Conservation (phyloP, 1,140 invertebrate genomes). For the Papilio dardanus region DNA sequence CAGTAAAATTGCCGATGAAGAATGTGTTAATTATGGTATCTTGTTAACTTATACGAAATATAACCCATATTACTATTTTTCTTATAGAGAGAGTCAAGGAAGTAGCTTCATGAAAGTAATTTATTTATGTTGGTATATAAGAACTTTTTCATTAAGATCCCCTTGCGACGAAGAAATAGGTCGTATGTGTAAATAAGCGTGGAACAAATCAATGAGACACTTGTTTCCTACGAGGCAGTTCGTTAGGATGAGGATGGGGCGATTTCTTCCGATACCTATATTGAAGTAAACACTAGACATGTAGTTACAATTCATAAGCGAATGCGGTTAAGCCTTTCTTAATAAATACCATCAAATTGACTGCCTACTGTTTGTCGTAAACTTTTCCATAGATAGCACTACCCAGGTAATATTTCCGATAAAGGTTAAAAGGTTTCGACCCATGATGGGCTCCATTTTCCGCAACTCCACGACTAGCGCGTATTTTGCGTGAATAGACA, state of each 20-base stretch:
- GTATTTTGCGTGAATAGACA: no score
- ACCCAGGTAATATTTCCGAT: no score
- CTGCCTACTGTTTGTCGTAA: no score
- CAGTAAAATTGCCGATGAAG: no score
- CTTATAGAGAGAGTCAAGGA: background rate
- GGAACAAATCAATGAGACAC: conserved; percentile 31
- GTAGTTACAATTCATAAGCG: conserved; percentile 8
- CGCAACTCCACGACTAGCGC: no score
- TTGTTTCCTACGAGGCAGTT: conserved; percentile 41
- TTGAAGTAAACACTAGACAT: background rate
- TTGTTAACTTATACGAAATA: no score
- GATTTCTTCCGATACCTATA: conserved; percentile 23
- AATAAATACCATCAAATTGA: no score
- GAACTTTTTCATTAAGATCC: conserved; percentile 10
- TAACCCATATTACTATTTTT: no score
- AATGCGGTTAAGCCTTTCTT: background rate
- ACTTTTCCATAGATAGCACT: no score
- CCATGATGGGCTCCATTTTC: no score
- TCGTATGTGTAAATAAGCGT: conserved; percentile 8
- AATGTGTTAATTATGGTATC: no score
- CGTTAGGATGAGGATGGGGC: conserved; percentile 42
- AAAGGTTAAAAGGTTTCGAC: no score
- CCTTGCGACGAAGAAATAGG: conserved; percentile 13
- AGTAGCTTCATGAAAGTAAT: background rate
- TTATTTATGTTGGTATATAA: background rate